A percentile compares a stretch with the other conserved stretches of the same genome.
Conservation (phyloP, 1,140 invertebrate species). For the Brachionus manjavacas region DNA sequence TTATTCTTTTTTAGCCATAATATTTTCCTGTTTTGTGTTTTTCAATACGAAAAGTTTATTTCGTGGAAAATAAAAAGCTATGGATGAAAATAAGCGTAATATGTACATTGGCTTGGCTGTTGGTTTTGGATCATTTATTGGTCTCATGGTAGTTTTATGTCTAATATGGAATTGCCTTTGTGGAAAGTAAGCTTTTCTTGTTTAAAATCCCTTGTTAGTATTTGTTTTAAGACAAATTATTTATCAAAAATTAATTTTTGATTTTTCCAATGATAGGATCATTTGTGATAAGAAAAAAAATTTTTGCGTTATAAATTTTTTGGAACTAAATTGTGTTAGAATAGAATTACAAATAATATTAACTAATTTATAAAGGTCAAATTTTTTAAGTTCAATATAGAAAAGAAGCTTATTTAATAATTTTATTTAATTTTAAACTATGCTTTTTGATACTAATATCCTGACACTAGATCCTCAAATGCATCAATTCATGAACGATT, state of each 20-base stretch:
- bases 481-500: no score
- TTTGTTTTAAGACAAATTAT: background rate
- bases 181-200: background rate
- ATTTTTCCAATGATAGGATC: background rate
- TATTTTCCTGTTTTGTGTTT: background rate
- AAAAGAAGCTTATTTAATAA: no score
- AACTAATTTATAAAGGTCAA: no score
- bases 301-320: no score
- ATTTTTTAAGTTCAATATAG: no score
- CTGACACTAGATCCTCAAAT: no score
- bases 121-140: conserved; percentile 14
- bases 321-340: no score
- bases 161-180: conserved; percentile 36
- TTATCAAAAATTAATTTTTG: background rate
- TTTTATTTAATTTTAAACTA: no score
- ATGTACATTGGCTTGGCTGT: conserved; percentile 32
- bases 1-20: background rate
- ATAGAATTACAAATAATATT: no score
- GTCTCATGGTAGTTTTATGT: conserved; percentile 4
- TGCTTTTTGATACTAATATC: no score
- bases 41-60: background rate
- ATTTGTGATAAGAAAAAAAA: background rate
- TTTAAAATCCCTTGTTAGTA: background rate
- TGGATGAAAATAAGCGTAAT: conserved; percentile 27
- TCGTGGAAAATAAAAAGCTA: background rate